Conservation (phyloP, 1,140 invertebrate species). For the Cephus cinctus region DNA sequence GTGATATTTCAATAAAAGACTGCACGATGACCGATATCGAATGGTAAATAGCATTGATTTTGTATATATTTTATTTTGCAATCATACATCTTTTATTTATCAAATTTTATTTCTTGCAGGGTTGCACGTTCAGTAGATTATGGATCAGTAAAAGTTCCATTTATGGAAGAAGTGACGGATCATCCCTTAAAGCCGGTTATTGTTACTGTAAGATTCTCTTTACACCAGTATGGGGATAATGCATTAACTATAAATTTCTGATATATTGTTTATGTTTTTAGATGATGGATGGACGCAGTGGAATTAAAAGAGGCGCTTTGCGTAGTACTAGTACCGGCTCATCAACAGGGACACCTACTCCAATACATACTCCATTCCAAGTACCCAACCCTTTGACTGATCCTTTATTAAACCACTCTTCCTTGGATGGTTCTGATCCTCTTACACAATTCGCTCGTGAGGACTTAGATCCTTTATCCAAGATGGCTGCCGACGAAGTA, state of each 20-base stretch:
- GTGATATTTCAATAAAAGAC: too few species aligned
- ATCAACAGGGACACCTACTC: slow-evolving; percentile 55
- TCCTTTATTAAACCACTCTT: slow-evolving; percentile 45
- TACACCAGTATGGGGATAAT: slow-evolving; percentile 6
- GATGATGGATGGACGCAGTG: slow-evolving; percentile 54
- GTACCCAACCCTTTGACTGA: slow-evolving; percentile 60
- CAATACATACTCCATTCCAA: slow-evolving; percentile 48
- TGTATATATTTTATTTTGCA: not conserved
- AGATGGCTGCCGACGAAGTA: slow-evolving; percentile 65
- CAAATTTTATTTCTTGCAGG: slow-evolving; percentile 14
- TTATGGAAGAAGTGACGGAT: slow-evolving; percentile 41
- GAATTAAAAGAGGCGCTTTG: slow-evolving; percentile 49
- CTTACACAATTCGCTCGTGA: slow-evolving; percentile 69
- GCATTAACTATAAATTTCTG: not conserved
- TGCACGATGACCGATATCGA: slow-evolving; percentile 38
- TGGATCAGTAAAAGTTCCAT: slow-evolving; percentile 16
- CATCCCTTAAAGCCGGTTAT: slow-evolving; percentile 62
- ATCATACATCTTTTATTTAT: not conserved
- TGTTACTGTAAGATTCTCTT: slow-evolving; percentile 39
- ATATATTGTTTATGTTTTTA: slow-evolving; percentile 22
- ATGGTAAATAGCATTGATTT: slow-evolving; percentile 24
- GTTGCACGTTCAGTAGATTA: slow-evolving; percentile 14
- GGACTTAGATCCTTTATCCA: slow-evolving; percentile 66
- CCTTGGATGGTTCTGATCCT: slow-evolving; percentile 73
- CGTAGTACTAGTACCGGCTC: slow-evolving; percentile 49